These are phyloP conservation scores for Lithobates sylvaticus DNA, from an alignment of 2,797 vertebrate genomes.

Conservation along the genomic window DNA sequence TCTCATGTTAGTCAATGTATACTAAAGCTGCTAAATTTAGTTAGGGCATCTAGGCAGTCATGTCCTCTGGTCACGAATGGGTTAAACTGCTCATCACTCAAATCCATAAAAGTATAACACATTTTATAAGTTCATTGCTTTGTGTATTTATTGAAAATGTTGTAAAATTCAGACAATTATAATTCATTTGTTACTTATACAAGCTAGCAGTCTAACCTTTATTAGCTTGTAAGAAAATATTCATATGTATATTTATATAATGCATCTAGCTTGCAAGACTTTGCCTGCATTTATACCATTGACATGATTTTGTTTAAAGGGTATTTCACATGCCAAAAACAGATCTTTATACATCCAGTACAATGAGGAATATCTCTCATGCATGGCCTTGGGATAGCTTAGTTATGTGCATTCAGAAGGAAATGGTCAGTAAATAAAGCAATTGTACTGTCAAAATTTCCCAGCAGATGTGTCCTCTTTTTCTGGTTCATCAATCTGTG, in stretches of 20 bases:
- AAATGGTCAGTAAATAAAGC: slow-evolving; percentile 63
- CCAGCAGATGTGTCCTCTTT: slow-evolving; percentile 63
- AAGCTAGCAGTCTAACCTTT: neutral
- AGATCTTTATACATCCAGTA: slow-evolving; percentile 36
- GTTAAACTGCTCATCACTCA: too few species aligned
- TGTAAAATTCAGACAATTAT: neutral
- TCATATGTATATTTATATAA: neutral
- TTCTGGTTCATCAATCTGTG: slow-evolving; percentile 63
- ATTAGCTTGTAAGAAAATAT: neutral
- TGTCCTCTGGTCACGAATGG: too few species aligned
- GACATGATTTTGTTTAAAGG: slow-evolving; percentile 9
- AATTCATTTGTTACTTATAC: neutral
- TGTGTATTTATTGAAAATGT: neutral
- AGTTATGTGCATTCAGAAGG: slow-evolving; percentile 60
- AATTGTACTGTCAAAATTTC: slow-evolving; percentile 63
- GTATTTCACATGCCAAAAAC: slow-evolving; percentile 36
- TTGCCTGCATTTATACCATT: slow-evolving; percentile 4
- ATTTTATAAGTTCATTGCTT: too few species aligned
- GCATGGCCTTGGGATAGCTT: slow-evolving; percentile 56
- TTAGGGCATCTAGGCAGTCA: too few species aligned
- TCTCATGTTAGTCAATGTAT: too few species aligned
- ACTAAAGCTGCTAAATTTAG: too few species aligned
- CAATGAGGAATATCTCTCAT: slow-evolving; percentile 51
- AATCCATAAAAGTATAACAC: too few species aligned
- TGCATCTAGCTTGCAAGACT: neutral